Evolutionary conservation across 2,888 invertebrate species (phyloP), one percentile per base, ranked within the genome.

Genomic region (Brachycybe producta): DNA sequence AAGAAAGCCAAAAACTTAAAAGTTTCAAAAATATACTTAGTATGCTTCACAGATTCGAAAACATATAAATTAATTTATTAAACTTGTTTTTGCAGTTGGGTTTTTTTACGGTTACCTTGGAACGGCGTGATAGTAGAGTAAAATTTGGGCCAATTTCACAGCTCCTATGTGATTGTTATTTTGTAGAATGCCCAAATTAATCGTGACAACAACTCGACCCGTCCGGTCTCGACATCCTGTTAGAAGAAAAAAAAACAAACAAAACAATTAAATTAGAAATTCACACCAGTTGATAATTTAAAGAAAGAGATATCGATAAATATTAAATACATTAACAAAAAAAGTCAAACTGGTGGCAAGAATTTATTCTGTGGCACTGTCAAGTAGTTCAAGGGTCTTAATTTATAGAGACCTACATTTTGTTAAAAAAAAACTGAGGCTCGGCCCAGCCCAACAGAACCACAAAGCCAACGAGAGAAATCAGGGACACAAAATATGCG

Each of bases 111-210:
- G 21, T 75, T 72, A 82, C 82, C 77, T 76, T 59, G 79, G 77
- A 61, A 82, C 73, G 56, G 80, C 75, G 57, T 76, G 74, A 69
- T 80, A 82, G 70, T 80, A 82, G 63, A 81, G 72, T 56, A 82
- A 67, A 57, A 81, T 71, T 57, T 79, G 76, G 54, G 82, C 79
- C 57, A 82, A 73, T 68, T 82, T 80, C 60, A 76, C 75, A 63
- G 77, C 75, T 58, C 68, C 54, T 73, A 73, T 55, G 77, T 75
- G 61, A 72, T 66, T 51, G 70, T 69, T 59, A 76, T 27, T 36
- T 27, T 51, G 41, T n/a, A 54, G 73, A 62, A 72, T 72, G 59
- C 75, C 74, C 50, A 76, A 75, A 56, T 78, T 76, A 61, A 80
- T 77, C 55, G 78, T 73, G 55, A 82, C 72, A 56, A 82, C 73